Evolutionary conservation across 2,797 vertebrate species (phyloP).

Genomic region (Sebastes iracundus): DNA sequence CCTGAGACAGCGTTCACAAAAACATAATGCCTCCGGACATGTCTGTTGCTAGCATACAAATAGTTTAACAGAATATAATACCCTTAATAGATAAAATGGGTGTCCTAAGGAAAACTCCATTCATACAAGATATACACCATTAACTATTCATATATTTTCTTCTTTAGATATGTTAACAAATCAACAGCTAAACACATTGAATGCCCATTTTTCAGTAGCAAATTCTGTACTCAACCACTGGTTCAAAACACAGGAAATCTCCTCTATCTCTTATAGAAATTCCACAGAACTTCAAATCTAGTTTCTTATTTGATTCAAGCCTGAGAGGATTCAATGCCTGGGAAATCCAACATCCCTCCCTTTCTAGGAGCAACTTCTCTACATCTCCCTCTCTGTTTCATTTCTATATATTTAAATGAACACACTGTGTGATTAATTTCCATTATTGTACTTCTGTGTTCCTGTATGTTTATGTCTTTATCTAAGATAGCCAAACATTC

Average conservation of each 20-base stretch:
- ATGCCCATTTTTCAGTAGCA: not conserved
- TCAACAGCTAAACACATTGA: not conserved
- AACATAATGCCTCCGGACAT: too few relatives aligned
- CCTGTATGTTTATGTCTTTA: not conserved
- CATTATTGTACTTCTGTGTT: not conserved
- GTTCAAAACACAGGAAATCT: not conserved
- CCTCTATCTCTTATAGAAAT: not conserved
- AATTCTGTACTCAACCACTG: not conserved
- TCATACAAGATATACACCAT: not conserved
- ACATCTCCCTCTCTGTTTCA: not conserved
- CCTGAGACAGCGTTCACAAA: accelerated
- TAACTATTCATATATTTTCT: not conserved
- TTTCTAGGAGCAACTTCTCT: not conserved
- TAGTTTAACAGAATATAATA: not conserved
- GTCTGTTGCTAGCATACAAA: too few relatives aligned
- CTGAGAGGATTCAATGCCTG: not conserved
- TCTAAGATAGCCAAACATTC: not conserved
- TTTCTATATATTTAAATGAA: not conserved
- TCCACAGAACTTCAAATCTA: not conserved
- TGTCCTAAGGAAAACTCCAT: not conserved
- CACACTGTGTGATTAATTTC: not conserved
- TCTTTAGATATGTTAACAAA: not conserved
- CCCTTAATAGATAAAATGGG: not conserved
- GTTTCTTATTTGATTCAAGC: not conserved
- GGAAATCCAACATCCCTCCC: not conserved